Evolutionary conservation across 2,797 vertebrate species (phyloP).

Genomic region (Crotalus adamanteus): DNA sequence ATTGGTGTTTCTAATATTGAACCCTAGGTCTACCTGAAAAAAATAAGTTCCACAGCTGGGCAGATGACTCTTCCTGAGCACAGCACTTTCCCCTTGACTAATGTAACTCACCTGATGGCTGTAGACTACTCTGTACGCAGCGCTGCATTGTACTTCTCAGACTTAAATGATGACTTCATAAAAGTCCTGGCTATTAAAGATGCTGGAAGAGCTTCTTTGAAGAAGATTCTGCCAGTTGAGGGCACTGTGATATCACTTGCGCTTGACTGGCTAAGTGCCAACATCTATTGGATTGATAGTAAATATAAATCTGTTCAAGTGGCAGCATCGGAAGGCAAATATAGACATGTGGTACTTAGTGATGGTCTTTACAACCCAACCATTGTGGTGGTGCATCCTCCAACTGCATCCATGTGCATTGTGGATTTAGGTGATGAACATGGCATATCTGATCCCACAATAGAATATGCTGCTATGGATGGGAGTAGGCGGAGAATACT

Average conservation of each 20-base stretch:
- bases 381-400: conserved; percentile 80
- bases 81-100: conserved; percentile 69
- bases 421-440: conserved; percentile 53
- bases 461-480: conserved; percentile 86
- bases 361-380: conserved; percentile 65
- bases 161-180: conserved; percentile 70
- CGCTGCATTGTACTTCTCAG: conserved; percentile 77
- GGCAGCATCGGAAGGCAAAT: conserved; percentile 65
- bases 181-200: conserved; percentile 72
- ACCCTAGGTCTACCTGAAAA: conserved; percentile 79
- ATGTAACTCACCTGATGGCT: conserved; percentile 65
- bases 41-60: conserved; percentile 59
- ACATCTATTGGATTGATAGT: conserved; percentile 86
- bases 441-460: not conserved
- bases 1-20: not conserved
- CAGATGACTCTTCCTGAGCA: conserved; percentile 72
- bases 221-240: conserved; percentile 68
- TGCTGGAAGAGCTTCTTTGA: conserved; percentile 64
- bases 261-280: conserved; percentile 87
- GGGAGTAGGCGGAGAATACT: conserved; percentile 72
- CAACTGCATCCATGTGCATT: conserved; percentile 79
- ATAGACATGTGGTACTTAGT: conserved; percentile 70
- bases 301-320: conserved; percentile 71
- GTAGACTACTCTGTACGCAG: conserved; percentile 75
- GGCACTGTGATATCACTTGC: conserved; percentile 74